Conservation (phyloP, 1,140 invertebrate species). For the Idris sp. region DNA sequence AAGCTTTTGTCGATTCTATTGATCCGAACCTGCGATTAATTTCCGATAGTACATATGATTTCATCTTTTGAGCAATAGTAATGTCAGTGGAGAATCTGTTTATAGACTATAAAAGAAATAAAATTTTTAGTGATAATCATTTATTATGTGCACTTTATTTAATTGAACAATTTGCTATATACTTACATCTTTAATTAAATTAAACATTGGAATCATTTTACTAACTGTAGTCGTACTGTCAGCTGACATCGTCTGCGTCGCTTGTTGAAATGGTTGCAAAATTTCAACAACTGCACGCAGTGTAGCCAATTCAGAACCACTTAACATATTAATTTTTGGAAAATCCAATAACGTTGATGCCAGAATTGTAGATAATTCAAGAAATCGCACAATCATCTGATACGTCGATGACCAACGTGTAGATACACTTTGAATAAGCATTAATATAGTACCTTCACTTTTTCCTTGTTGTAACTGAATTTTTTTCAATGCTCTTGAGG, state of each 20-base stretch:
- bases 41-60: neutral
- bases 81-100: too few relatives aligned
- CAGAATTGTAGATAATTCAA: neutral
- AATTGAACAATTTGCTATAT: neutral
- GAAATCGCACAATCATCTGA: neutral
- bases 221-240: constrained; percentile 1
- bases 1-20: neutral
- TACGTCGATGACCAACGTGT: neutral
- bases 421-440: too few relatives aligned
- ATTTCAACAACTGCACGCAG: neutral
- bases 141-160: too few relatives aligned
- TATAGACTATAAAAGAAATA: too few relatives aligned
- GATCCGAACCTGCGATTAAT: neutral
- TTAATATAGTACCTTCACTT: neutral
- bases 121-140: too few relatives aligned
- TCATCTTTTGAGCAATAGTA: neutral
- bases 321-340: neutral
- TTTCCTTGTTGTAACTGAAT: neutral
- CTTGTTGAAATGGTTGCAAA: neutral
- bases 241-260: neutral
- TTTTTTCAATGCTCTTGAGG: neutral
- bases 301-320: neutral
- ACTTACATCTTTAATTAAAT: neutral
- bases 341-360: neutral
- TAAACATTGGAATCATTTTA: neutral